Evolutionary conservation across 2,888 invertebrate species (phyloP).

Genomic region (Ecliptopera silaceata): DNA sequence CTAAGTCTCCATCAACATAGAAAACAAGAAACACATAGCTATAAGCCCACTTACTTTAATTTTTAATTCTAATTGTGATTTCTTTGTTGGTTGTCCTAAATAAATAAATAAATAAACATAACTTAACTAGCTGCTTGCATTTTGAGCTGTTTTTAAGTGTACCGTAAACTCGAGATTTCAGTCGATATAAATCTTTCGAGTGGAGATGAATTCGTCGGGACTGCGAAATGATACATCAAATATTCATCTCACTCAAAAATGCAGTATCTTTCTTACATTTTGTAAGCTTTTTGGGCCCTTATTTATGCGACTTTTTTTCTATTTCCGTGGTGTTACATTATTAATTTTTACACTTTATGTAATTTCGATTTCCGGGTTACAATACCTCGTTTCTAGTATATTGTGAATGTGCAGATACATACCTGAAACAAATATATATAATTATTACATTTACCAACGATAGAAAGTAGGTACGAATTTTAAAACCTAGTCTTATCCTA

Average conservation of each 20-base stretch:
- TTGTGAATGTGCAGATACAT: conserved; percentile 15
- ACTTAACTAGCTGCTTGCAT: not conserved
- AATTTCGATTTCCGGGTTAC: not conserved
- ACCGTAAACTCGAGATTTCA: conserved; percentile 68
- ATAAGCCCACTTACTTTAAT: no score
- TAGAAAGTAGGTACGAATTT: no score
- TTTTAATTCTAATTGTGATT: no score
- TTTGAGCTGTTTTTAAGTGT: conserved; percentile 20
- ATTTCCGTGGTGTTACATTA: conserved; percentile 31
- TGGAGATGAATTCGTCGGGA: conserved; percentile 71
- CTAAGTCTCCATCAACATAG: no score
- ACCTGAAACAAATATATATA: conserved; percentile 31
- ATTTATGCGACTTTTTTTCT: conserved; percentile 43
- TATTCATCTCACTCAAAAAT: conserved; percentile 74
- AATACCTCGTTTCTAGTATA: not conserved
- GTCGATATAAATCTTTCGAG: conserved; percentile 77
- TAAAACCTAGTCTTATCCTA: no score
- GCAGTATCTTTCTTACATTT: conserved; percentile 72
- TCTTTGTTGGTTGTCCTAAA: no score
- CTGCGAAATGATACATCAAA: conserved; percentile 78
- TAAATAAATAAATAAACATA: no score
- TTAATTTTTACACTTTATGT: conserved; percentile 18
- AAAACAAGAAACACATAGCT: no score
- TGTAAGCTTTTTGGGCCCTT: conserved; percentile 46
- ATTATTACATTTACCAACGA: no score